A percentile compares a stretch with the other conserved stretches of the same genome.
Evolutionary conservation across 2,797 vertebrate genomes (phyloP).

Genomic region (Tragelaphus eurycerus): DNA sequence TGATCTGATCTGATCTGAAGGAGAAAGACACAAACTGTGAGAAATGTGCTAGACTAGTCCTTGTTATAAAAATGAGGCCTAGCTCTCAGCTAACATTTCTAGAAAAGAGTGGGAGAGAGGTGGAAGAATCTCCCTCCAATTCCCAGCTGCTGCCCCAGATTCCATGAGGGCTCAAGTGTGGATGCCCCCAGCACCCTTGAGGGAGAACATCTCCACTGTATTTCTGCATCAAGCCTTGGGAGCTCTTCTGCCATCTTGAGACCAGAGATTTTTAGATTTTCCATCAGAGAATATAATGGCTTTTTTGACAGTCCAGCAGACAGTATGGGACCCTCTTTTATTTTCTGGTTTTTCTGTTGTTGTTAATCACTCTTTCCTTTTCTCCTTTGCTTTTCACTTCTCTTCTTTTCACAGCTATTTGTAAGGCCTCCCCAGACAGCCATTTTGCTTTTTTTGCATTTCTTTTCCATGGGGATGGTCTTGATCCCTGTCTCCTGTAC

Average conservation of each 20-base stretch:
- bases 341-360: neutral
- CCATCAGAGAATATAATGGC: neutral
- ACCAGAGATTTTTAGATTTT: neutral
- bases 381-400: no score
- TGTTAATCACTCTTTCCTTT: neutral
- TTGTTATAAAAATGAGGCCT: neutral
- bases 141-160: neutral
- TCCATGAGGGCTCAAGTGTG: fast-evolving
- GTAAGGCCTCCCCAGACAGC: no score
- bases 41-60: neutral
- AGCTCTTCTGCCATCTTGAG: neutral
- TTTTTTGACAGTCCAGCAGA: neutral
- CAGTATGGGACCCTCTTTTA: neutral
- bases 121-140: neutral
- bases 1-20: neutral
- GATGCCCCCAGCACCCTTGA: fast-evolving
- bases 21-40: neutral
- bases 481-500: no score
- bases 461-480: no score
- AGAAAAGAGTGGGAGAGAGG: neutral
- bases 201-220: neutral
- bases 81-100: neutral
- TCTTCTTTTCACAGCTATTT: no score
- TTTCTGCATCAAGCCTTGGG: neutral
- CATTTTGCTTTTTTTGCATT: no score